Base-by-base conservation (phyloP, 1,140 invertebrate species). In the Bombus cullumanus region DNA sequence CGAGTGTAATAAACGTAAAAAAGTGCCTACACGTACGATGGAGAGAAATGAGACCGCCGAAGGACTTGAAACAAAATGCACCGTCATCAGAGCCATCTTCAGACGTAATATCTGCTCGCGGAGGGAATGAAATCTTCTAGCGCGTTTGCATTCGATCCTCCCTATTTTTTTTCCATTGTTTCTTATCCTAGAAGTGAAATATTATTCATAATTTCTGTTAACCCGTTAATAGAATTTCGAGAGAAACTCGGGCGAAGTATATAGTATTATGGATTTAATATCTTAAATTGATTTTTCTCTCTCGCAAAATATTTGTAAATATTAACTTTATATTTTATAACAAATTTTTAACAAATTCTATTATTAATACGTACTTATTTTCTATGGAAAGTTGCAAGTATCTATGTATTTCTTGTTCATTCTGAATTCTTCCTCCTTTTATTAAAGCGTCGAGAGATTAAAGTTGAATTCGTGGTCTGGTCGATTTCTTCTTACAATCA, bases 1-100 rank as follows among this genome's bases (percentile, higher is more conserved):
- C 12, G 74, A 47, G 37, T 37, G 64, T 68, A 83, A 83, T 77
- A 83, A 77, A 83, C 73, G 74, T 41, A 77, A 78, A 83, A 78
- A 83, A 59, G 47, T 53, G 73, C 28, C 62, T 53, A 68, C 62
- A 57, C 74, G 82, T 69, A 77, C 64, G 28, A 53, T 41, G 8
- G 28, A 31, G 13, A 34, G 64, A 66, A 83, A 69, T 15, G 73
- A 77, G 74, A 31, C 22, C 47, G n/a, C 28, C 41, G 53, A 25
- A 69, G 59, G 66, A 78, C 68, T 83, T 71, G 53, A 78, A 83
- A 77, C 28, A 57, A 83, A 83, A 83, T 59, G 74, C 64, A 57
- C 28, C 64, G 47, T 78, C 82, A 43, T 83, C 74, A 34, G 28
- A n/a, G 22, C n/a, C 34, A 41, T 25, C 57, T 62, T 64, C 10